Evolutionary conservation across 2,113 vertebrate genomes (phyloP).

Genomic region (Zonotrichia leucophrys): DNA sequence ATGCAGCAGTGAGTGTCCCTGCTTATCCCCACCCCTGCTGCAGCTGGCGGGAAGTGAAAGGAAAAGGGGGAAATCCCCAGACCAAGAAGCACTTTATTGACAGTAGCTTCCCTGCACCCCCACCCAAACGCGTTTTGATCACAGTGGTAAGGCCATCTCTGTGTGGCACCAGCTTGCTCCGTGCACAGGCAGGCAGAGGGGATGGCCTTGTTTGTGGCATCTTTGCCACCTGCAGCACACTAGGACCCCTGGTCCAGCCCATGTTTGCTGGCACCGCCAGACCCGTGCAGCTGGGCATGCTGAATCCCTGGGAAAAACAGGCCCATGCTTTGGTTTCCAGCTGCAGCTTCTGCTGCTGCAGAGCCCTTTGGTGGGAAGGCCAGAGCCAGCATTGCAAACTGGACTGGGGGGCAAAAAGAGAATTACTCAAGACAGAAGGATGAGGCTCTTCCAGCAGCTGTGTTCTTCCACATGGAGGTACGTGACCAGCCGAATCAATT

Average conservation of each 20-base stretch:
- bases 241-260: not conserved
- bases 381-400: not conserved
- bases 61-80: not conserved
- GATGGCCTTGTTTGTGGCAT: not conserved
- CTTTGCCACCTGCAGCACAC: not conserved
- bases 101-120: not conserved
- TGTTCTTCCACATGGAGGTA: not conserved
- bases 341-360: not conserved
- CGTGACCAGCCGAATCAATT: not conserved
- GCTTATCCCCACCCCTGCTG: not conserved
- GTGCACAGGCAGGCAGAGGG: fast-evolving
- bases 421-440: no score
- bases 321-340: not conserved
- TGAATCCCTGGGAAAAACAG: not conserved
- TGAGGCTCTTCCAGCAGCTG: not conserved
- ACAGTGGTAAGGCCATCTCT: fast-evolving
- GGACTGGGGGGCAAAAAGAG: fast-evolving
- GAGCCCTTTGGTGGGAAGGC: not conserved
- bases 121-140: fast-evolving
- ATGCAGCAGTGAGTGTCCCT: fast-evolving
- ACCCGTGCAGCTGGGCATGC: not conserved
- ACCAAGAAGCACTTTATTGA: not conserved
- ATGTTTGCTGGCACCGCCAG: fast-evolving
- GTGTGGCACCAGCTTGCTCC: no score
- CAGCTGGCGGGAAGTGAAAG: not conserved